Base-by-base conservation (phyloP, 1,140 invertebrate genomes). In the Tetramorium parvispinum region DNA sequence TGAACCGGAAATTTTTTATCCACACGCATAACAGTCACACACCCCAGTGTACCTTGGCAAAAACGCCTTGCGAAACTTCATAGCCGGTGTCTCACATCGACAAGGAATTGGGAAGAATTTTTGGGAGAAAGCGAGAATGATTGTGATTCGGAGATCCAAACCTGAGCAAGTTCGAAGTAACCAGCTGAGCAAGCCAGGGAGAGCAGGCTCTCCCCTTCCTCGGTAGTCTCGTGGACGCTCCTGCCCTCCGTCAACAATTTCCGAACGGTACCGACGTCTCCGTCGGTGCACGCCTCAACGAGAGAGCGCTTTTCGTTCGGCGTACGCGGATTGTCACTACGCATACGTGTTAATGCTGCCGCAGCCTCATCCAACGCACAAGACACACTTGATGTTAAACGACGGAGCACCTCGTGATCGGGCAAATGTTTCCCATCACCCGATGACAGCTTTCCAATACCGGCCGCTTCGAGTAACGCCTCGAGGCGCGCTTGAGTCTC, bases 351-450 rank as follows among this genome's bases (percentile, higher is more conserved):
- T 65, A 99, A 96, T 78, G 98, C 98, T 88, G 98, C 98, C 71
- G 98, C 98, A 66, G 98, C 98, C 96, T 99, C 98, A 96, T 99
- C 98, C 87, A 99, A 96, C 70, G 98, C 98, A 96, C 98, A 98
- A 91, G 98, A 98, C 77, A 99, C 98, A 90, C 97, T 98, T 27
- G 98, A 98, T 85, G 98, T 98, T 91, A 98, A 95, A 88, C 97
- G 97, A 91, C 97, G 96, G 61, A 98, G 96, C 81, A 98, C 98
- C 94, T 98, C 97, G 93, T 97, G 97, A 95, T 98, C 97, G 51
- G 97, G 97, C 88, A 97, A 95, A 94, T 97, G 96, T 94, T 97
- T 98, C 91, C 97, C 97, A 96, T 98, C 97, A 94, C 97, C 97
- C 81, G 97, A 96, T 63, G 97, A 97, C 90, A 98, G 96, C 94